Evolutionary conservation across 1,140 invertebrate species (phyloP).

Genomic region (Drosophila ercepeae): DNA sequence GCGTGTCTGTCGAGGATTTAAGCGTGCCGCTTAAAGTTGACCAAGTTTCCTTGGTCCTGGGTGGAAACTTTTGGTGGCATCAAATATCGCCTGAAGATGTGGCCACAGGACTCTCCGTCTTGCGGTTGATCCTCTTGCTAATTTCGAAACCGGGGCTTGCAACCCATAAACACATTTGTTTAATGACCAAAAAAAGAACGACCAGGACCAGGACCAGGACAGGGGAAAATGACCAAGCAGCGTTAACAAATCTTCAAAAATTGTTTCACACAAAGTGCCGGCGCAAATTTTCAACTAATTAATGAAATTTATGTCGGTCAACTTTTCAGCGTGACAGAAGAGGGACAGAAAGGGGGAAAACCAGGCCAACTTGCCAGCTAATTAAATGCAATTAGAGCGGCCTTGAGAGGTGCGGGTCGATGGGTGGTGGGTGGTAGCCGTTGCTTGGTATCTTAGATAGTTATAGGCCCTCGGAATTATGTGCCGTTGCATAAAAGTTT

Average conservation of each 20-base stretch:
- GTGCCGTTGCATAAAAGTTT: slow-evolving; percentile 46
- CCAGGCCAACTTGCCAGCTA: slow-evolving; percentile 53
- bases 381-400: slow-evolving; percentile 60
- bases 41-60: slow-evolving; percentile 18
- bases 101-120: slow-evolving; percentile 10
- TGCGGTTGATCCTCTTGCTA: background rate
- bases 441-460: slow-evolving; percentile 17
- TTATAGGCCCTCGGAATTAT: slow-evolving; percentile 15
- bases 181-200: slow-evolving; percentile 47
- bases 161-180: slow-evolving; percentile 55
- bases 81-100: slow-evolving; percentile 28
- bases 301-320: slow-evolving; percentile 76
- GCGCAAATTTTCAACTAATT: slow-evolving; percentile 66
- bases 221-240: slow-evolving; percentile 34
- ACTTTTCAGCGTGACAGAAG: slow-evolving; percentile 37
- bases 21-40: slow-evolving; percentile 46
- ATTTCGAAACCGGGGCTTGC: slow-evolving; percentile 13
- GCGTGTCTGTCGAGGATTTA: slow-evolving; percentile 35
- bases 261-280: slow-evolving; percentile 36
- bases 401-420: slow-evolving; percentile 16
- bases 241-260: slow-evolving; percentile 69
- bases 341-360: slow-evolving; percentile 17
- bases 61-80: background rate
- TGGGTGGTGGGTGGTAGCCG: background rate
- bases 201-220: slow-evolving; percentile 28